Evolutionary conservation across 2,113 vertebrate species (phyloP).

Genomic region (Isichthys henryi): DNA sequence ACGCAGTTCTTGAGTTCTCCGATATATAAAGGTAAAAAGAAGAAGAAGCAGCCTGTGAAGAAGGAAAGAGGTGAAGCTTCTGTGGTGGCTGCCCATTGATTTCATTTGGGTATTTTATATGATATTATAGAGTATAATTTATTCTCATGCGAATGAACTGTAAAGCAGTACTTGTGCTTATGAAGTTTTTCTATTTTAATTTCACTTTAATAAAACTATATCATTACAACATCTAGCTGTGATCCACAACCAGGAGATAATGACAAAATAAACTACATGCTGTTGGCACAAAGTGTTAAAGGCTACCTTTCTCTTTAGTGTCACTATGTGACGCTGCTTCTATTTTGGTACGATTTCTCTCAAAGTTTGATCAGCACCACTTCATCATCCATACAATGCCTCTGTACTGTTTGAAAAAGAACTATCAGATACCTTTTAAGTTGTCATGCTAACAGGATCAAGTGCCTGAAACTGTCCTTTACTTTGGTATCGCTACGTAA

Average conservation of each 20-base stretch:
- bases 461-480: background rate
- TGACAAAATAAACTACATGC: background rate
- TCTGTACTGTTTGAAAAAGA: too few relatives aligned
- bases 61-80: background rate
- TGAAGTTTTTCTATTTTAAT: background rate
- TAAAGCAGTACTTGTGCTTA: background rate
- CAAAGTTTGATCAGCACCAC: background rate
- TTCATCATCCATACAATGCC: background rate
- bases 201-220: background rate
- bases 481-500: background rate
- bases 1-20: constrained; percentile 52
- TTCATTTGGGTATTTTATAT: background rate
- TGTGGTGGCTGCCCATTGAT: background rate
- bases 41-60: background rate
- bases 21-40: constrained; percentile 42
- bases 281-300: background rate
- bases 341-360: background rate
- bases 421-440: too few relatives aligned
- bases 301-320: background rate
- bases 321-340: background rate
- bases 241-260: background rate
- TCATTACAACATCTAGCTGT: background rate
- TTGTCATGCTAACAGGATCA: background rate
- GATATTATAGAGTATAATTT: background rate
- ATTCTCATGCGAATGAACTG: background rate